A percentile compares a stretch with the other conserved stretches of the same genome.
Conservation (phyloP, 2,113 vertebrate genomes). For the Stercorarius parasiticus region DNA sequence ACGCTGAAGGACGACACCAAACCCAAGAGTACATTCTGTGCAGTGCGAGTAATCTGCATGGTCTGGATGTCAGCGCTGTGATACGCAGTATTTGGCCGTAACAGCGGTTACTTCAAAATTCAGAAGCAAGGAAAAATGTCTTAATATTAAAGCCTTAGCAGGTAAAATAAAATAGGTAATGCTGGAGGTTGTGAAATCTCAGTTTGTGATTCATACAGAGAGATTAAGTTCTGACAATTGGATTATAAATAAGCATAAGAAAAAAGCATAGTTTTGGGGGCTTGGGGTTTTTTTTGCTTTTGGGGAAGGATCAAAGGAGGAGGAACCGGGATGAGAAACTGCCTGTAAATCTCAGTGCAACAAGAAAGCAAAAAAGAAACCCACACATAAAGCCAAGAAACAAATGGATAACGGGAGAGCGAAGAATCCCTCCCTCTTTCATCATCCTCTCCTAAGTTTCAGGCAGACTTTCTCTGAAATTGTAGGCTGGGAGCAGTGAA, state of each 20-base stretch:
- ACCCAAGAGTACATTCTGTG: neutral
- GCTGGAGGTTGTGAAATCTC: neutral
- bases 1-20: neutral
- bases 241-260: neutral
- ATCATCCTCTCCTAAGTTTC: neutral
- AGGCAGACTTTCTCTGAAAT: neutral
- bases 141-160: neutral
- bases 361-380: neutral
- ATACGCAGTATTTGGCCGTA: neutral
- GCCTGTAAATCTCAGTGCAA: neutral
- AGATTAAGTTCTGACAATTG: neutral
- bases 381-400: neutral
- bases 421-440: neutral
- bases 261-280: neutral
- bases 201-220: neutral
- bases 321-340: neutral
- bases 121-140: neutral
- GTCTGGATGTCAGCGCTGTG: neutral
- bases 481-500: neutral
- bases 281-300: neutral
- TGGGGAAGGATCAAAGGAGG: neutral
- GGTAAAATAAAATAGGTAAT: neutral
- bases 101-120: neutral
- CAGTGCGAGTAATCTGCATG: neutral
- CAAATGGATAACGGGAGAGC: neutral